Percentiles rank a stretch among this genome's conserved stretches.
These are phyloP conservation scores for Lamellibrachia satsuma DNA, from an alignment of 2,888 invertebrate species.

Conservation along the genomic window DNA sequence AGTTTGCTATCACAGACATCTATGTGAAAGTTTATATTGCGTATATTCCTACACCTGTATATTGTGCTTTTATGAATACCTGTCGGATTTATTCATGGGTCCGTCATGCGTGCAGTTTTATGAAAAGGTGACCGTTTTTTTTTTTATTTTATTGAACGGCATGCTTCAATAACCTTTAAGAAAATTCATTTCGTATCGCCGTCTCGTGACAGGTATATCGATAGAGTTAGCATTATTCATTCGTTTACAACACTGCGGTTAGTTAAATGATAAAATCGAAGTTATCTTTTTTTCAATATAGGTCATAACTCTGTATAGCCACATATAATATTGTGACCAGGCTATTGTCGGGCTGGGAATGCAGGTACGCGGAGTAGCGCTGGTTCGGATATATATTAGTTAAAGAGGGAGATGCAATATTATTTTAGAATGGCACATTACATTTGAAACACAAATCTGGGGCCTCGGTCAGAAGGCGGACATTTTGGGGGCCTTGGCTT, in stretches of 20 bases:
- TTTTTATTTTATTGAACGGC: not conserved
- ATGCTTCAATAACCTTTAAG: not conserved
- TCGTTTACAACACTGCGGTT: not conserved
- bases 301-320: not conserved
- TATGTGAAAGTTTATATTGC: not conserved
- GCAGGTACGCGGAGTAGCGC: not conserved
- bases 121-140: not conserved
- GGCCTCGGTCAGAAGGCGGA: not conserved
- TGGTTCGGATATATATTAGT: not conserved
- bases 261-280: not conserved
- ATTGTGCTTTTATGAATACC: not conserved
- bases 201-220: not conserved
- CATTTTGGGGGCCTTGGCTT: not conserved
- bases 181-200: not conserved
- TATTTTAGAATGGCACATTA: not conserved
- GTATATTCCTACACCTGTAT: not conserved
- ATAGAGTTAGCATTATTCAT: not conserved
- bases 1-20: not conserved
- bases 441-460: not conserved
- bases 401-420: not conserved
- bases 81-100: not conserved
- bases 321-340: not conserved
- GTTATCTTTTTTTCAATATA: not conserved
- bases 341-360: not conserved
- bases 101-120: not conserved